Evolutionary conservation across 2,888 invertebrate species (phyloP), one percentile per base, ranked within the genome.

Genomic region (Atherix ibis): DNA sequence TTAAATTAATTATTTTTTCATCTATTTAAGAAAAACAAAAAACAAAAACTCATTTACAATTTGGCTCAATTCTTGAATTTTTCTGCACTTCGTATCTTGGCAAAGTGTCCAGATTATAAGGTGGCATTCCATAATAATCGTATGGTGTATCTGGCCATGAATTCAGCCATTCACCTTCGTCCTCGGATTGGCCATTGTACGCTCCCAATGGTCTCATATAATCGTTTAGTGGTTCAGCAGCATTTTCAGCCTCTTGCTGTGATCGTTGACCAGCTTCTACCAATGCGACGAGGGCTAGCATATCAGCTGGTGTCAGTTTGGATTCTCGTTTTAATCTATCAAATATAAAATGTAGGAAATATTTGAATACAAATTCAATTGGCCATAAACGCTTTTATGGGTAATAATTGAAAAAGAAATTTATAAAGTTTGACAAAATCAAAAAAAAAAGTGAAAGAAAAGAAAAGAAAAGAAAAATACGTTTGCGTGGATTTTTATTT

Each of bases 181-280:
- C 47, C 14, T 48, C 48, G 28, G 40, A 29, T 15, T 32, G 31
- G 10, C 30, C 18, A 5, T 24, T 30, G 14, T 39, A 39, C 6
- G 34, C 32, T 12, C 29, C 22, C 4, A 35, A 32, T 8, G 34
- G 16, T 18, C 30, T 25, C 19, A 27, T 12, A n/a, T 36, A 35
- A 25, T 38, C 39, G 18, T 37, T 27, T 6, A 26, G 28, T 4
- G 22, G 26, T 5, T 40, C 40, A 9, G 34, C 27, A n/a, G n/a
- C n/a, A 29, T 31, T 33, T 27, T 57, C 58, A 16, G 38, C 40
- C 32, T 46, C 45, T 35, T 54, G 52, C 34, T 58, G 53, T 5
- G 60, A 54, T 5, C 58, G 50, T 43, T 58, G 57, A 3, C 61
- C 59, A 15, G 59, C 59, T 37, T 59, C 59, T 13, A 60, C 58